Percentiles rank a stretch among this genome's conserved stretches.
Evolutionary conservation across 2,888 invertebrate genomes (phyloP).

Genomic region (Halocaridina rubra): DNA sequence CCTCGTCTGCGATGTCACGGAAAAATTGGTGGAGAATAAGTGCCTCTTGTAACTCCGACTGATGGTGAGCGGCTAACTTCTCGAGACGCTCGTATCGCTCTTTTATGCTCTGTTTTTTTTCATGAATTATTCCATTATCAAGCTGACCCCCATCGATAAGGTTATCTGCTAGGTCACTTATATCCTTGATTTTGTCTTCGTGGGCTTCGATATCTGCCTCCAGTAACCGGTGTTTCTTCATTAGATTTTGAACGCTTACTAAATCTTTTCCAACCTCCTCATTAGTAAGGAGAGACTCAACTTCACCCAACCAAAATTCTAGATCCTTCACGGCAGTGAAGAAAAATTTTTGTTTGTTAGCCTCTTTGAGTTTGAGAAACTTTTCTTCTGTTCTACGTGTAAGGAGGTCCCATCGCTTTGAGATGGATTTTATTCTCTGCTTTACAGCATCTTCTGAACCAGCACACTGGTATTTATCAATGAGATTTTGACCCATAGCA

Average conservation of each 20-base stretch:
- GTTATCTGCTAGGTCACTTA: constrained; percentile 87
- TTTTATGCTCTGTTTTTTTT: constrained; percentile 94
- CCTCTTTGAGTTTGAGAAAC: constrained; percentile 96
- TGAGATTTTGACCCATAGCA: constrained; percentile 93
- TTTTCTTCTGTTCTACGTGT: constrained; percentile 99
- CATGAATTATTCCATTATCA: constrained; percentile 91
- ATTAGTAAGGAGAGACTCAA: constrained; percentile 90
- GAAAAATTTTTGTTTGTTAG: constrained; percentile 98
- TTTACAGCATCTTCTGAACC: constrained; percentile 98
- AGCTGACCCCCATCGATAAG: constrained; percentile 96
- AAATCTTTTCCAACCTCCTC: constrained; percentile 98
- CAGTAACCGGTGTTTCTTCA: constrained; percentile 97
- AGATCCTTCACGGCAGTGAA: constrained; percentile 99
- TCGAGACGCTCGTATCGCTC: constrained; percentile 91
- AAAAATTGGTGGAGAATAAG: constrained; percentile 99
- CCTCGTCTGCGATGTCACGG: constrained; percentile 98
- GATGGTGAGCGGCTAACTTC: constrained; percentile 90
- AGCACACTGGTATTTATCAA: constrained; percentile 95
- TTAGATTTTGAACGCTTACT: constrained; percentile 97
- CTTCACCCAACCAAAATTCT: constrained; percentile 96
- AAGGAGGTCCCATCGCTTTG: constrained; percentile 98
- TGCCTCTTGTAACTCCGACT: constrained; percentile 93
- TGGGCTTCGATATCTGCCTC: constrained; percentile 98
- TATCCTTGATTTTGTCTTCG: constrained; percentile 85
- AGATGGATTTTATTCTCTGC: constrained; percentile 84